Base-by-base conservation (phyloP, 2,888 invertebrate genomes). In the Bimastos eiseni region DNA sequence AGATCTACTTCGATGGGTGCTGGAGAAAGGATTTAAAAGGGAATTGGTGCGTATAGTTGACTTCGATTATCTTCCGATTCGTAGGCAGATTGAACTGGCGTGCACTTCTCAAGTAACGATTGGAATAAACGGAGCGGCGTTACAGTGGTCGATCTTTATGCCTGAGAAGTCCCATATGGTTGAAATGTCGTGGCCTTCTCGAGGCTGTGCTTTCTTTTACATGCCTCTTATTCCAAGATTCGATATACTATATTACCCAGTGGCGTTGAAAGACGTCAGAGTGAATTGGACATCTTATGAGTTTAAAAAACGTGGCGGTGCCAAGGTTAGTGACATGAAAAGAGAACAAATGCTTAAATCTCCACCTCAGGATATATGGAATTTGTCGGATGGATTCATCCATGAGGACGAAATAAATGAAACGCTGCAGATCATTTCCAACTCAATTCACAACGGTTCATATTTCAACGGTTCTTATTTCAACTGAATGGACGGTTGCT, bases 61-160 rank as follows among this genome's bases (percentile, higher is more conserved):
- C 17, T 34, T 91, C 24, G 91, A 89, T 33, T 83, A 83, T 24
- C 37, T 89, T 34, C 36, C 91, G 4, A 34, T 91, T 30, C 83
- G 36, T n/a, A 89, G 70, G 24, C 91, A 91, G 83, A 89, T 91
- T 24, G 34, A 30, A 15, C 17, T 37, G 38, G 91, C 91, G 5
- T 91, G 91, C 33, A 89, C 30, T 30, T 70, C 89, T 34, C 34
- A 86, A 36, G 55, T 91, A 5, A 49, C 90, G 49, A 86, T 90
- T 15, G 91, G 91, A 21, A 37, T 91, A 33, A 44, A 91, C 86
- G 91, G 91, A 33, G 91, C 91, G 41, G 91, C 90, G 33, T 90
- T 91, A 30, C 91, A 91, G 90, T 91, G 91, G 91, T 83, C 89
- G 19, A 49, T 90, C 19, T 90, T 91, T 86, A 91, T 91, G 91